Conservation (phyloP, 2,888 invertebrate species). For the Thereva unica region DNA sequence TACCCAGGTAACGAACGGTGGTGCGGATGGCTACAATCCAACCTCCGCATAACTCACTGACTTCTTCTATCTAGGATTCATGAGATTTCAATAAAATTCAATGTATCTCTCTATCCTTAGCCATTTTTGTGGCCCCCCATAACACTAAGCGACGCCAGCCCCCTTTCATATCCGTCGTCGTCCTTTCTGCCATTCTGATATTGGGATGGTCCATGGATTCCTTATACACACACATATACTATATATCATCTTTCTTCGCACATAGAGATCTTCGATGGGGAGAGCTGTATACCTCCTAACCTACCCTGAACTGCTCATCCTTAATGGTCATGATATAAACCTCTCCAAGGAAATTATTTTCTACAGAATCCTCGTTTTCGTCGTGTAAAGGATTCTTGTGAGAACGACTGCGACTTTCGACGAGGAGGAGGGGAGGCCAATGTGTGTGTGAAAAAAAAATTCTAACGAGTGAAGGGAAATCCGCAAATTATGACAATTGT, state of each 20-base stretch:
- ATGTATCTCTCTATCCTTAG: background rate
- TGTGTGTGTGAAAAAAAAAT: too few relatives aligned
- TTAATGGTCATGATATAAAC: slow-evolving; percentile 21
- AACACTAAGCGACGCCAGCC: too few relatives aligned
- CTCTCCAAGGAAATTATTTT: slow-evolving; percentile 19
- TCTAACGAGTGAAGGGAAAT: background rate
- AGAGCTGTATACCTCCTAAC: too few relatives aligned
- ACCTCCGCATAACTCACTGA: background rate
- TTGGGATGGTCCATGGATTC: too few relatives aligned
- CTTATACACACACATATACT: too few relatives aligned
- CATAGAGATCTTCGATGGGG: too few relatives aligned
- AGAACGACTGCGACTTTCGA: background rate
- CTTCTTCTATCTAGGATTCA: slow-evolving; percentile 10
- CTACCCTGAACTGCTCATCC: background rate
- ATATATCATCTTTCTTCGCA: too few relatives aligned
- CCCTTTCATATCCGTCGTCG: too few relatives aligned
- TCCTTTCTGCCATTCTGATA: too few relatives aligned
- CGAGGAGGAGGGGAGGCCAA: background rate
- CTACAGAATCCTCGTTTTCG: slow-evolving; percentile 1
- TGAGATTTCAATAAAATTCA: slow-evolving; percentile 22
- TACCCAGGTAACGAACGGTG: too few relatives aligned
- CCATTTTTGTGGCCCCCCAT: too few relatives aligned
- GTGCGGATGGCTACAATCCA: too few relatives aligned
- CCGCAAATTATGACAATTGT: slow-evolving; percentile 27
- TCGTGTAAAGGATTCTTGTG: background rate